These are phyloP conservation scores for Corbicula japonica DNA, from an alignment of 2,888 invertebrate genomes.

Conservation along the genomic window DNA sequence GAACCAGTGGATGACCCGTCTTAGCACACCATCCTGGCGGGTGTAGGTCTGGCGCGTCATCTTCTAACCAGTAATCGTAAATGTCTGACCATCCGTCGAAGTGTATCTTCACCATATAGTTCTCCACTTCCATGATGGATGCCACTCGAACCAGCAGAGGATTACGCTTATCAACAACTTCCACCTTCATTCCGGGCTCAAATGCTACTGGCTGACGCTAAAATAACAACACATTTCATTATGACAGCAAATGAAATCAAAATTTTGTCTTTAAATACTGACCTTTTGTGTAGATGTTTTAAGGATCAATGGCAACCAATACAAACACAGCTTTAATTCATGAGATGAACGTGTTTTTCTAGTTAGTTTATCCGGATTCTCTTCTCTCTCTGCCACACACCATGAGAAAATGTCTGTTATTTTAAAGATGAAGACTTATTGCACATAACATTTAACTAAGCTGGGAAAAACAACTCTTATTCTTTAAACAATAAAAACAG, in stretches of 20 bases:
- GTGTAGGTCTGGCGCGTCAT: slow-evolving; percentile 96
- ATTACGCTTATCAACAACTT: slow-evolving; percentile 93
- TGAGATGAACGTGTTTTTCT: too few species aligned
- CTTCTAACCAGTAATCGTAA: slow-evolving; percentile 95
- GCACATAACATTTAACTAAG: too few species aligned
- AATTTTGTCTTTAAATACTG: too few species aligned
- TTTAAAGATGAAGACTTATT: too few species aligned
- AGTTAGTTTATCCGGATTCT: too few species aligned
- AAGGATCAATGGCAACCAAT: too few species aligned
- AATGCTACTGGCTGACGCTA: slow-evolving; percentile 93
- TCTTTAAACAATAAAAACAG: too few species aligned
- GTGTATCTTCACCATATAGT: slow-evolving; percentile 92
- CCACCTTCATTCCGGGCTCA: slow-evolving; percentile 94
- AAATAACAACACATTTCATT: not conserved
- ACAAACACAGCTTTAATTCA: not conserved
- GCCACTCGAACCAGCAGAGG: slow-evolving; percentile 95
- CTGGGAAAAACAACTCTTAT: too few species aligned
- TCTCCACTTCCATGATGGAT: slow-evolving; percentile 91
- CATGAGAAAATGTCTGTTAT: too few species aligned
- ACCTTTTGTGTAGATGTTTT: too few species aligned
- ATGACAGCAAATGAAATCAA: too few species aligned
- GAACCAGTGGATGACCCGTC: slow-evolving; percentile 94
- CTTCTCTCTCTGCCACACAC: too few species aligned
- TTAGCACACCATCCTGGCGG: slow-evolving; percentile 96
- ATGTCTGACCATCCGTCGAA: slow-evolving; percentile 96